Conservation (phyloP, 2,888 invertebrate genomes). For the Epinotia demarniana region DNA sequence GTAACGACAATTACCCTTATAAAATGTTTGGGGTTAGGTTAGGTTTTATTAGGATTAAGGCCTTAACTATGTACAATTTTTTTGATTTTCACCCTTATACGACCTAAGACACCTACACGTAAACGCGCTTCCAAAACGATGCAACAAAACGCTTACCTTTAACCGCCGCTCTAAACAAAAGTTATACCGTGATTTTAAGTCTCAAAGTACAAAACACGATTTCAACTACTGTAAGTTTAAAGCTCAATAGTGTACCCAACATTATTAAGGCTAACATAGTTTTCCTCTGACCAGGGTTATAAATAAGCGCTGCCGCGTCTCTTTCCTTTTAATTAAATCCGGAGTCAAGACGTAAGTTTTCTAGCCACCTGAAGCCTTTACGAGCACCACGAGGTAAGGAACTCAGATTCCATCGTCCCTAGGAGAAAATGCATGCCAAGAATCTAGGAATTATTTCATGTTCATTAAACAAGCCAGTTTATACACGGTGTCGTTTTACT, state of each 20-base stretch:
- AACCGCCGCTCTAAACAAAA: neutral
- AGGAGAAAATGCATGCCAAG: conserved; percentile 4
- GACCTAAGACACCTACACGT: no score
- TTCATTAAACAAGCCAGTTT: conserved; percentile 8
- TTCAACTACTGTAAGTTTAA: conserved; percentile 7
- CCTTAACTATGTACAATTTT: no score
- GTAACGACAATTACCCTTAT: no score
- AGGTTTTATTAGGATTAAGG: no score
- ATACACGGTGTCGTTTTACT: neutral
- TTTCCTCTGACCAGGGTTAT: conserved; percentile 6
- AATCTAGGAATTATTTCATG: conserved; percentile 4
- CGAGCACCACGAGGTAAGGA: neutral
- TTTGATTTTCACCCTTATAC: no score
- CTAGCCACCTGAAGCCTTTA: conserved; percentile 24
- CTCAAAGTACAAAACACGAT: neutral
- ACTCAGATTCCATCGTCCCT: conserved; percentile 15
- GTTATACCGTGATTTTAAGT: neutral
- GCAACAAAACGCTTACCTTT: no score
- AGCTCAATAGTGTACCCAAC: conserved; percentile 19
- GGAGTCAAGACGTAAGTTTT: conserved; percentile 27
- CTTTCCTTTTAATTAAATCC: conserved; percentile 34
- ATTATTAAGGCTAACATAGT: conserved; percentile 18
- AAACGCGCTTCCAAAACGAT: no score
- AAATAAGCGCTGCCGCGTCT: conserved; percentile 20
- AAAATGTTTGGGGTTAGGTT: no score